These are phyloP conservation scores for Netelia inedita DNA, from an alignment of 2,888 invertebrate genomes.

Conservation along the genomic window DNA sequence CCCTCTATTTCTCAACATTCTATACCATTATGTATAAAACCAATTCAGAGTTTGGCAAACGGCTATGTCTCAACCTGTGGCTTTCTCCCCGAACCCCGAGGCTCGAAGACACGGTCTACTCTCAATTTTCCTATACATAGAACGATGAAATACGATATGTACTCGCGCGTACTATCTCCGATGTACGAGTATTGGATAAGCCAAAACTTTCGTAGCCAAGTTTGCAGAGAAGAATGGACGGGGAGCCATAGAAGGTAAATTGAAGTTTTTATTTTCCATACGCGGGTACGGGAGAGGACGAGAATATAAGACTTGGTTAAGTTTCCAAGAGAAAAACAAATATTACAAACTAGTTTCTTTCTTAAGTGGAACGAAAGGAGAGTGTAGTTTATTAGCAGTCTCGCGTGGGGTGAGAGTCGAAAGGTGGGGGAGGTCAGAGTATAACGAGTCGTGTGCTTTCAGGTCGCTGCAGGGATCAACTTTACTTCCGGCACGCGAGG, in stretches of 20 bases:
- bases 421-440: constrained; percentile 1
- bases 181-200: constrained; percentile 7
- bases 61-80: constrained; percentile 55
- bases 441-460: constrained; percentile 31
- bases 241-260: constrained; percentile 11
- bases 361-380: constrained; percentile 54
- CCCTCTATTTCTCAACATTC: constrained; percentile 24
- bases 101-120: constrained; percentile 23
- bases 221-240: constrained; percentile 45
- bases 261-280: constrained; percentile 39
- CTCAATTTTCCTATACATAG: constrained; percentile 19
- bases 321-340: constrained; percentile 43
- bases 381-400: constrained; percentile 60
- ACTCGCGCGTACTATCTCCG: background rate
- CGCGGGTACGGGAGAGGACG: background rate
- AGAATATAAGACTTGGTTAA: constrained; percentile 15
- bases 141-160: constrained; percentile 16
- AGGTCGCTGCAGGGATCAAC: constrained; percentile 46
- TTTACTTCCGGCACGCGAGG: constrained; percentile 57
- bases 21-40: constrained; percentile 1
- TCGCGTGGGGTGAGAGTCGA: constrained; percentile 16
- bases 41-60: constrained; percentile 38
- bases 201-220: constrained; percentile 48
- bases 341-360: constrained; percentile 50
- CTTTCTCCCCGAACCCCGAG: constrained; percentile 21